phyloP scores from a whole-genome alignment of 2,888 invertebrate genomes.

The Timandra comae region DNA sequence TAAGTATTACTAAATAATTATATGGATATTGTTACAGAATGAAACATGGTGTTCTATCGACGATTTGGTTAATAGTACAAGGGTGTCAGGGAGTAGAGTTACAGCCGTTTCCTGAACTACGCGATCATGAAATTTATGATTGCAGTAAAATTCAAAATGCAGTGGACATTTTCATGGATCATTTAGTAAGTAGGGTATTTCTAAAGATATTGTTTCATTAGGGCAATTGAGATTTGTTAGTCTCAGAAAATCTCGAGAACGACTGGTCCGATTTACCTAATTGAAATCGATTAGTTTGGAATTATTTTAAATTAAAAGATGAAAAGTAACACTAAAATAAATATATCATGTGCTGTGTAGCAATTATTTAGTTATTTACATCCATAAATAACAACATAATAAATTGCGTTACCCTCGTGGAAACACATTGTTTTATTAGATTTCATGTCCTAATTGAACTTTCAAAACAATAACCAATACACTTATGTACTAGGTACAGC shows the following conservation, averaged over 20 bases:
- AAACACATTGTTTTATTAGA: conserved; percentile 19
- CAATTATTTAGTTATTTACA: too few relatives aligned
- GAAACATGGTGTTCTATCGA: conserved; percentile 81
- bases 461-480: conserved; percentile 21
- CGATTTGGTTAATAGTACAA: conserved; percentile 68
- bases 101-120: conserved; percentile 80
- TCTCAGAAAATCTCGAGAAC: too few relatives aligned
- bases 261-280: too few relatives aligned
- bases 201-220: conserved; percentile 13
- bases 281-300: too few relatives aligned
- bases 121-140: conserved; percentile 79
- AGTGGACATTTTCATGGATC: conserved; percentile 78
- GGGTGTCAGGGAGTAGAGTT: conserved; percentile 37
- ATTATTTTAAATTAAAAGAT: too few relatives aligned
- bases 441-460: conserved; percentile 20
- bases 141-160: conserved; percentile 81
- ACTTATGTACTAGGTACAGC: conserved; percentile 6
- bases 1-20: too few relatives aligned
- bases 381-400: too few relatives aligned
- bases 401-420: too few relatives aligned
- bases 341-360: too few relatives aligned
- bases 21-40: too few relatives aligned
- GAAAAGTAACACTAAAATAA: too few relatives aligned
- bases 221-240: too few relatives aligned
- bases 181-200: conserved; percentile 41